Percentiles rank a stretch among this genome's conserved stretches.
Evolutionary conservation across 2,888 invertebrate genomes (phyloP).

Genomic region (Athrips mouffetella): DNA sequence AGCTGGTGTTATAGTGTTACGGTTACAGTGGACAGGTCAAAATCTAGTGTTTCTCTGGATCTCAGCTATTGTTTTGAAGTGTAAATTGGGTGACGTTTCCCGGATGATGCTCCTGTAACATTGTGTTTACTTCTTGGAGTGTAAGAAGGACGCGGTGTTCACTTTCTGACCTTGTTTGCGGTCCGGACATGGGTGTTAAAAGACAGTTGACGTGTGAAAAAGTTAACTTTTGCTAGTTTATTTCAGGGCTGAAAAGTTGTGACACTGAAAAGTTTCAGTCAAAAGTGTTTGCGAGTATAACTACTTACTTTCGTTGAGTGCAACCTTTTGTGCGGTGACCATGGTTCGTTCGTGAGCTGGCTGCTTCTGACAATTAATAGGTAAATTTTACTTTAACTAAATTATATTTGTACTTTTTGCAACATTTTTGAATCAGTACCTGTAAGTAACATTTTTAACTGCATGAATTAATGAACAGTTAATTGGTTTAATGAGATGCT

Average conservation of each 20-base stretch:
- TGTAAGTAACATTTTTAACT: too few species aligned
- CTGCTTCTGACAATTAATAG: slow-evolving; percentile 11
- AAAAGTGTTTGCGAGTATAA: slow-evolving; percentile 56
- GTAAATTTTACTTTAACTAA: slow-evolving; percentile 9
- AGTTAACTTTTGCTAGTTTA: slow-evolving; percentile 59
- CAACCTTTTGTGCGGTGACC: slow-evolving; percentile 4
- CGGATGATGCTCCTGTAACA: slow-evolving; percentile 63
- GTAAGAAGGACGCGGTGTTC: slow-evolving; percentile 52
- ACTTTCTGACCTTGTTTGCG: slow-evolving; percentile 56
- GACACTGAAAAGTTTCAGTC: slow-evolving; percentile 63
- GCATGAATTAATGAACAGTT: too few species aligned
- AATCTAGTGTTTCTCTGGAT: slow-evolving; percentile 59
- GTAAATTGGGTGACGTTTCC: slow-evolving; percentile 63
- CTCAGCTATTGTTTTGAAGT: slow-evolving; percentile 72
- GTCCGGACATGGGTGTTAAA: slow-evolving; percentile 39
- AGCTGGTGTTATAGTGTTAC: slow-evolving; percentile 46
- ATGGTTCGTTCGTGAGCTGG: slow-evolving; percentile 26
- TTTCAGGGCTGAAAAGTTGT: slow-evolving; percentile 57
- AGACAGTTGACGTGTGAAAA: slow-evolving; percentile 55
- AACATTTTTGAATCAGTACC: not conserved
- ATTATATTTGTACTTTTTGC: not conserved
- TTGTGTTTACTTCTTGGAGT: slow-evolving; percentile 73
- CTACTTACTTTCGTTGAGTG: slow-evolving; percentile 25
- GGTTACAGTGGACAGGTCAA: slow-evolving; percentile 39
- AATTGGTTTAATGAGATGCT: too few species aligned